These are phyloP conservation scores for Drosophila helvetica DNA, from an alignment of 2,888 invertebrate genomes.

Conservation along the genomic window DNA sequence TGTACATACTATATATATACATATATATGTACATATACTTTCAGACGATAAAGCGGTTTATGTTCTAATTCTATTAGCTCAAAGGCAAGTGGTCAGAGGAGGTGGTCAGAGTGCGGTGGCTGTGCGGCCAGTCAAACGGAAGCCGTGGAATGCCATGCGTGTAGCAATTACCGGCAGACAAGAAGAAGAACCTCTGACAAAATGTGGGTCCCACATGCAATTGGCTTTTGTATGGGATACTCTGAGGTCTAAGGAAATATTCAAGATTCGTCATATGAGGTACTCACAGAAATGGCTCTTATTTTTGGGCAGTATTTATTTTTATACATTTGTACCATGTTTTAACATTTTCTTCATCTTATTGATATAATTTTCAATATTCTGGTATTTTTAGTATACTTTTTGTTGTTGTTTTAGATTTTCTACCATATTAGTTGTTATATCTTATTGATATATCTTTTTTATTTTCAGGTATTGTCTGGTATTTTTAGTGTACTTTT, in stretches of 20 bases:
- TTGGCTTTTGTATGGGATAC: slow-evolving; percentile 10
- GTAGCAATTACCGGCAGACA: slow-evolving; percentile 66
- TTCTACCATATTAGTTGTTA: too few relatives aligned
- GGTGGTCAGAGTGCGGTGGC: neutral
- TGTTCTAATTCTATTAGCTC: slow-evolving; percentile 75
- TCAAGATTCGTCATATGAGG: neutral
- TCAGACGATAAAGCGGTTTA: slow-evolving; percentile 73
- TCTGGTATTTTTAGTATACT: too few relatives aligned
- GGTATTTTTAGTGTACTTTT: too few relatives aligned
- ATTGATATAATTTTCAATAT: fast-evolving
- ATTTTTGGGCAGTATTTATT: neutral
- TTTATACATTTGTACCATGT: neutral
- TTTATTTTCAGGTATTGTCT: too few relatives aligned
- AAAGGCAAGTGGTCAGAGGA: slow-evolving; percentile 37
- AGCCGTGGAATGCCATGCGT: slow-evolving; percentile 49
- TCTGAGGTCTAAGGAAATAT: neutral
- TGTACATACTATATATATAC: slow-evolving; percentile 9
- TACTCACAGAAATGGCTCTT: neutral
- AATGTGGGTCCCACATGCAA: slow-evolving; percentile 29
- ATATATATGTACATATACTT: slow-evolving; percentile 7
- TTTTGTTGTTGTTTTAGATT: too few relatives aligned
- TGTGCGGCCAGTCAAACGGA: slow-evolving; percentile 35
- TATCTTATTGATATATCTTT: too few relatives aligned
- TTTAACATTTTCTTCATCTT: too few relatives aligned
- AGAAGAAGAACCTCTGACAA: slow-evolving; percentile 37